These are phyloP conservation scores for Sapajus apella DNA, from an alignment of 2,113 vertebrate genomes.

Conservation along the genomic window DNA sequence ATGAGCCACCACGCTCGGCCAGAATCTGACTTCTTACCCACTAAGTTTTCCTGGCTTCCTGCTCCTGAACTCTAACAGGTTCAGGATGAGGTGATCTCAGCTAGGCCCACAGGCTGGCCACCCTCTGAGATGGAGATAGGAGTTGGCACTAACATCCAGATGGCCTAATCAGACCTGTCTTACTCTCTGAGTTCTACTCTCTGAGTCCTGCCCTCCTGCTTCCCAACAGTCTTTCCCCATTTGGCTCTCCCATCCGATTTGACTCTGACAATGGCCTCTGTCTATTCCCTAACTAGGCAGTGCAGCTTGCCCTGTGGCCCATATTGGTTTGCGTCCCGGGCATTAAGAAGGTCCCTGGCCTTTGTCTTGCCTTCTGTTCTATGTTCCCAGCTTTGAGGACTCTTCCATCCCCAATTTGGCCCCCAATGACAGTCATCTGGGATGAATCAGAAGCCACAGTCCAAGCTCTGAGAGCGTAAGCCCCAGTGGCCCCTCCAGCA, in stretches of 20 bases:
- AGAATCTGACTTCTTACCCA: not conserved
- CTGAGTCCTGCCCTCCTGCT: not conserved
- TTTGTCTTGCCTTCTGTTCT: not conserved
- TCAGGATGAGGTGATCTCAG: not conserved
- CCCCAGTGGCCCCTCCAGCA: not conserved
- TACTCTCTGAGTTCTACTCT: too few species aligned
- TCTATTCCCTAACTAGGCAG: not conserved
- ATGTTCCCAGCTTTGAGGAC: not conserved
- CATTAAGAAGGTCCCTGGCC: not conserved
- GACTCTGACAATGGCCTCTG: not conserved
- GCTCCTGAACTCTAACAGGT: not conserved
- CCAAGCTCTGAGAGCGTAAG: not conserved
- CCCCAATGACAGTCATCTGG: not conserved
- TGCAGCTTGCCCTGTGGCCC: not conserved
- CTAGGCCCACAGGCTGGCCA: not conserved
- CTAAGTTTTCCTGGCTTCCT: not conserved
- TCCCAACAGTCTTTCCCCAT: not conserved
- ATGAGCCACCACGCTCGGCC: too few species aligned
- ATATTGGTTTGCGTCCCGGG: not conserved
- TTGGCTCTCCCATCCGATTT: not conserved
- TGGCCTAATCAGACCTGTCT: accelerated
- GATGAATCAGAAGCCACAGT: not conserved
- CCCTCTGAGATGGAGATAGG: not conserved
- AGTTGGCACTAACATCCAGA: not conserved
- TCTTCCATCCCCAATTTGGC: not conserved